phyloP scores from a whole-genome alignment of 2,797 vertebrate species.

The Peromyscus attwateri region DNA sequence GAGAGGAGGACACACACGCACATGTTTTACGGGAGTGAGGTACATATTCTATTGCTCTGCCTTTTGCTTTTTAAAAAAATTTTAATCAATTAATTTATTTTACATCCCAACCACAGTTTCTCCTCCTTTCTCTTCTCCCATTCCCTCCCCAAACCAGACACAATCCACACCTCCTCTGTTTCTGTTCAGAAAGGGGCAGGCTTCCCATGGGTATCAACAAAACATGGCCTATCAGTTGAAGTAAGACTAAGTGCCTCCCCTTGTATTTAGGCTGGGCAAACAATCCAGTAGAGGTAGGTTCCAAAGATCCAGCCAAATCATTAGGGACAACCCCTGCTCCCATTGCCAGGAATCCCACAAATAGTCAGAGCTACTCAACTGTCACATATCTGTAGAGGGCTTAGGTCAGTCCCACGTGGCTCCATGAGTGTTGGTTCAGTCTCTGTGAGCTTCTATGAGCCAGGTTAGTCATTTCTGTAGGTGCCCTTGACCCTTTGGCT shows the following conservation, averaged over 20 bases:
- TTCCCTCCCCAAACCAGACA: background rate
- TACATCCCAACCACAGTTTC: background rate
- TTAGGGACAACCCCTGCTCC: background rate
- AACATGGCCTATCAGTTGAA: background rate
- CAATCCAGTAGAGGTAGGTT: background rate
- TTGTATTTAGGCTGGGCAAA: background rate
- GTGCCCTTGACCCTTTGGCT: background rate
- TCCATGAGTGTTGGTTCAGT: background rate
- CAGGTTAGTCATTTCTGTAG: background rate
- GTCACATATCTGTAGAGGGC: background rate
- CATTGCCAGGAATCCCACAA: background rate
- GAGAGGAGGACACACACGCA: background rate
- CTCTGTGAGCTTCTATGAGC: background rate
- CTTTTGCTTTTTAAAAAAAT: background rate
- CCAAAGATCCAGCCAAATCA: background rate
- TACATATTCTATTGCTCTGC: background rate
- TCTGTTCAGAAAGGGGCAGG: background rate
- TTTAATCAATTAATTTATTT: background rate
- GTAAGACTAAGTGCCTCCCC: background rate
- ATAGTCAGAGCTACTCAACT: background rate
- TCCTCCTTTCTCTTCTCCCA: background rate
- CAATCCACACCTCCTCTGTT: background rate
- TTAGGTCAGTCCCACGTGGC: accelerated
- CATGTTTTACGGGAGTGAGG: background rate
- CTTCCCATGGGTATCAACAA: background rate